phyloP scores from a whole-genome alignment of 2,888 invertebrate species.

The Lacanobia oleracea region DNA sequence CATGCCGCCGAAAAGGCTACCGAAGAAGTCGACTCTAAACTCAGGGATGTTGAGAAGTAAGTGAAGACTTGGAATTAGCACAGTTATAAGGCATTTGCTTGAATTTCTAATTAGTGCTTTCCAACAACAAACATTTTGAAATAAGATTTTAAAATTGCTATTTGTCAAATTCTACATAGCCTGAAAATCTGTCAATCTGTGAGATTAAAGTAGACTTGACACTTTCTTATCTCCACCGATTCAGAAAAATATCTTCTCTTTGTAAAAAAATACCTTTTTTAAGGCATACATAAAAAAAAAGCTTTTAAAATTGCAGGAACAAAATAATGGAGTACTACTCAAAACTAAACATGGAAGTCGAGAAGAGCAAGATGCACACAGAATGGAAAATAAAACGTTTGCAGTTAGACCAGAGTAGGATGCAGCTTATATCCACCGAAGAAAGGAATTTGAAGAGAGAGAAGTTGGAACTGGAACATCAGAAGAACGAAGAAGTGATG shows the following conservation, averaged over 20 bases:
- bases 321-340: constrained; percentile 92
- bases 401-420: constrained; percentile 84
- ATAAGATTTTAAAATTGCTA: no score
- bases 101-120: no score
- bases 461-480: constrained; percentile 86
- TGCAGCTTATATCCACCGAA: constrained; percentile 86
- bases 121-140: no score
- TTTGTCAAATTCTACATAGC: no score
- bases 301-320: constrained; percentile 80
- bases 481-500: constrained; percentile 82
- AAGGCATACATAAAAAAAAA: not conserved
- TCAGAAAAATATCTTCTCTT: no score
- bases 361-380: constrained; percentile 89
- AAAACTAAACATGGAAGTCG: constrained; percentile 91
- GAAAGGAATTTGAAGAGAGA: constrained; percentile 90
- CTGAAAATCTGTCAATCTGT: no score
- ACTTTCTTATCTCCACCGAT: no score
- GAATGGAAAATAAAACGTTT: constrained; percentile 90
- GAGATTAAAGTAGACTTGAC: no score
- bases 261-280: no score
- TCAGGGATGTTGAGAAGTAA: constrained; percentile 84
- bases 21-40: constrained; percentile 83
- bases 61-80: not conserved
- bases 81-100: no score
- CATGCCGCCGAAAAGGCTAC: constrained; percentile 76